These are phyloP conservation scores for Aleadryas rufinucha DNA, from an alignment of 2,113 vertebrate genomes.

Conservation along the genomic window DNA sequence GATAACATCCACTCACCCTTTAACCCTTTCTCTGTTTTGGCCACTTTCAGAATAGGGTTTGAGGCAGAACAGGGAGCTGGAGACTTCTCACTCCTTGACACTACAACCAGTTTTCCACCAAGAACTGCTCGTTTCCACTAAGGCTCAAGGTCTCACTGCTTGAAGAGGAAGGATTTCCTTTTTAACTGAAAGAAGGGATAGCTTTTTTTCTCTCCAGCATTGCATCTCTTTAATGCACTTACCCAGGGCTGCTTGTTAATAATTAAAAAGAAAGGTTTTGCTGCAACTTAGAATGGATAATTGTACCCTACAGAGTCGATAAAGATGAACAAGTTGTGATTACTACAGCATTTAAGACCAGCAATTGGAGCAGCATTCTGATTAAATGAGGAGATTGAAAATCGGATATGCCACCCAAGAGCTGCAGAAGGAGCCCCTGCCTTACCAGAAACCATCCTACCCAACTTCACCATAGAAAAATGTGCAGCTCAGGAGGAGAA, in stretches of 20 bases:
- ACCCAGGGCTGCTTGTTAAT: slow-evolving; percentile 1
- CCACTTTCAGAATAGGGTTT: not conserved
- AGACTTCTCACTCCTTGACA: not conserved
- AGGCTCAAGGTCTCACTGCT: not conserved
- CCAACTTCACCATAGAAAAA: not conserved
- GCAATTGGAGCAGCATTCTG: not conserved
- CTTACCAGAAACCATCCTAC: not conserved
- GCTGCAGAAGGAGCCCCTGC: not conserved
- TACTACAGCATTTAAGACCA: not conserved
- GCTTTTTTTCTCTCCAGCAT: not conserved
- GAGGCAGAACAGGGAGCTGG: not conserved
- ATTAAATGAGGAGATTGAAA: not conserved
- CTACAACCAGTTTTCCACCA: not conserved
- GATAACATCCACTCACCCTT: not conserved
- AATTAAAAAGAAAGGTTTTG: slow-evolving; percentile 10
- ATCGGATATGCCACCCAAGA: accelerated
- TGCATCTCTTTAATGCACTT: not conserved
- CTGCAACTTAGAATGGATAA: not conserved
- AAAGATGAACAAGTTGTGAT: not conserved
- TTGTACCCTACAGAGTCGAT: not conserved
- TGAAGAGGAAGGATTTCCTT: not conserved
- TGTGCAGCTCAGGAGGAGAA: not conserved
- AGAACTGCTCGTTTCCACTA: not conserved
- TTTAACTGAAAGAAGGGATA: not conserved
- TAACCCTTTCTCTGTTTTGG: not conserved